A percentile compares a stretch with the other conserved stretches of the same genome.
These are phyloP conservation scores for Uropetala carovei DNA, from an alignment of 2,888 invertebrate species.

Conservation along the genomic window DNA sequence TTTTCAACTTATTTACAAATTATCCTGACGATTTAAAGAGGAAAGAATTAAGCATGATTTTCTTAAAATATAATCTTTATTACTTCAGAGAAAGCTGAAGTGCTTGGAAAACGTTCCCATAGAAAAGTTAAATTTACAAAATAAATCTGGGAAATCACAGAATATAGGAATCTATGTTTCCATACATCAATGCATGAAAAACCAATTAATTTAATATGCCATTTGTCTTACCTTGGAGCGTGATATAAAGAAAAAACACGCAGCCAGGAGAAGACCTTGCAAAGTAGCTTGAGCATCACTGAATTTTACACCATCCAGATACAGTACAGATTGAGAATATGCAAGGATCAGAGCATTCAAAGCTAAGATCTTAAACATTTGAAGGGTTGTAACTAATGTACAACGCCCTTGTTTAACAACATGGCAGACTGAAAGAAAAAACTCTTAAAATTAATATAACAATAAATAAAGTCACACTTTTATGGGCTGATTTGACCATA, in stretches of 20 bases:
- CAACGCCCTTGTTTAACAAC: conserved; percentile 99
- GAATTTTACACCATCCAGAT: conserved; percentile 98
- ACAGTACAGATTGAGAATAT: conserved; percentile 98
- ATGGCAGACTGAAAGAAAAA: conserved; percentile 89
- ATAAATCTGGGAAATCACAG: no score
- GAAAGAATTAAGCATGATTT: no score
- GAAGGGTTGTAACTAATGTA: conserved; percentile 98
- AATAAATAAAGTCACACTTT: no score
- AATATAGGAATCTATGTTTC: no score
- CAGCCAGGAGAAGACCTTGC: conserved; percentile 96
- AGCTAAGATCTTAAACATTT: conserved; percentile 99
- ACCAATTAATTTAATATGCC: background rate
- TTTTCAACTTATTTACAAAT: no score
- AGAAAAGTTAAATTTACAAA: no score
- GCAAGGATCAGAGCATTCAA: conserved; percentile 98
- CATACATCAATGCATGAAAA: background rate
- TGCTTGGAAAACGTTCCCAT: no score
- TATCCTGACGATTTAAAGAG: no score
- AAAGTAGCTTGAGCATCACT: conserved; percentile 98
- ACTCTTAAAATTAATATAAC: no score
- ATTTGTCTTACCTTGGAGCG: conserved; percentile 91
- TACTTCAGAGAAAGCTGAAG: no score
- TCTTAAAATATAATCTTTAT: no score
- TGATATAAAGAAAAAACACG: conserved; percentile 98
- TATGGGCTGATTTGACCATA: no score